These are phyloP conservation scores for Silurus lanzhouensis DNA, from an alignment of 2,797 vertebrate species.

Conservation along the genomic window DNA sequence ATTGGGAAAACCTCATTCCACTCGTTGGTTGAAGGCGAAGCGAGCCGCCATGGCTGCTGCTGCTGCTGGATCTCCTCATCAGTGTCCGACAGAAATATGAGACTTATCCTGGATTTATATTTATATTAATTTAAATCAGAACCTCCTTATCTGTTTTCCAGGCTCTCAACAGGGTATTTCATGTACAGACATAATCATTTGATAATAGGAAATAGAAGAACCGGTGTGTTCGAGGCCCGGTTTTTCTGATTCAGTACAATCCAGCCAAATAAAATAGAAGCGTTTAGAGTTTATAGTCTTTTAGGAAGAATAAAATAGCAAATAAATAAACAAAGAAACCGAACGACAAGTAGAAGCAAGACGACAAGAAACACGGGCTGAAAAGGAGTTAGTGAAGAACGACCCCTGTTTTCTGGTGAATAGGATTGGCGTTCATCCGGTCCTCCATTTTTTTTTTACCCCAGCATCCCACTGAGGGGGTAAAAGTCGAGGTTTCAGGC, in stretches of 20 bases:
- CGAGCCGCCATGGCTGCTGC: conserved; percentile 81
- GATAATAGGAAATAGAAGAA: neutral
- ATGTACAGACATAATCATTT: neutral
- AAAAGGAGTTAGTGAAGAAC: neutral
- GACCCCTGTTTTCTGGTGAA: neutral
- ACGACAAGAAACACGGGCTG: neutral
- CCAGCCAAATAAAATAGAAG: neutral
- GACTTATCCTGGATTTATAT: conserved; percentile 56
- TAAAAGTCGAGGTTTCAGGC: neutral
- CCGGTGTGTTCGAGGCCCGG: conserved; percentile 9
- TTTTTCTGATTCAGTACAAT: neutral
- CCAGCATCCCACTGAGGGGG: conserved; percentile 40
- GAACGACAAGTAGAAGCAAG: neutral
- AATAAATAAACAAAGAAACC: neutral
- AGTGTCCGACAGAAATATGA: conserved; percentile 71
- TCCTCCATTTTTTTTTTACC: neutral
- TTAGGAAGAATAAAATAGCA: too few species aligned
- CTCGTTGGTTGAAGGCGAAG: conserved; percentile 67
- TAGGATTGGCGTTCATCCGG: neutral
- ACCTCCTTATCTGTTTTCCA: neutral
- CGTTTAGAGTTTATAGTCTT: too few species aligned
- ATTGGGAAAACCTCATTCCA: conserved; percentile 72
- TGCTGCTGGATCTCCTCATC: conserved; percentile 75
- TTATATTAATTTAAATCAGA: conserved; percentile 54
- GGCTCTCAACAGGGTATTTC: neutral